These are phyloP conservation scores for Nibea albiflora DNA, from an alignment of 2,113 vertebrate genomes.

Conservation along the genomic window DNA sequence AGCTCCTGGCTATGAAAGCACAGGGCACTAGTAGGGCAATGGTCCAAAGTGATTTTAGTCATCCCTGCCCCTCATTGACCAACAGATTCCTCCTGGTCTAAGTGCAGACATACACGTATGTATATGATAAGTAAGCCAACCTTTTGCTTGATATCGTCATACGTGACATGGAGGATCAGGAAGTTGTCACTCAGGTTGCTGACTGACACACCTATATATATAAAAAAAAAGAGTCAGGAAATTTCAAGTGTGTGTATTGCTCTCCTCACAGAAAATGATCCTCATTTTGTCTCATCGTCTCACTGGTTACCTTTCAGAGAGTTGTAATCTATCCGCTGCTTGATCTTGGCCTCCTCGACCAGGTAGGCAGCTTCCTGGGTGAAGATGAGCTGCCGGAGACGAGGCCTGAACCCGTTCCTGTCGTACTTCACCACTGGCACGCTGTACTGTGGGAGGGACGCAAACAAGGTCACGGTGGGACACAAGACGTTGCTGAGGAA, in stretches of 20 bases:
- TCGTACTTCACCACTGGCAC: constrained; percentile 92
- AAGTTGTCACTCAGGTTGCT: constrained; percentile 92
- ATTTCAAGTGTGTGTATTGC: neutral
- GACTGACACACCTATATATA: constrained; percentile 90
- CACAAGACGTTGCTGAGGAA: neutral
- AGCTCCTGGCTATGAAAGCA: neutral
- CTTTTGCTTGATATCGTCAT: constrained; percentile 90
- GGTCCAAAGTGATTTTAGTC: neutral
- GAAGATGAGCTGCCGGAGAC: constrained; percentile 89
- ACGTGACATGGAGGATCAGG: constrained; percentile 89
- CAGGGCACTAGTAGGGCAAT: neutral
- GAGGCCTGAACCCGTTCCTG: constrained; percentile 91
- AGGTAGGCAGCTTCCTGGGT: constrained; percentile 87
- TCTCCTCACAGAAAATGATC: neutral
- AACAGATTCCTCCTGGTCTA: neutral
- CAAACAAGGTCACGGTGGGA: constrained; percentile 16
- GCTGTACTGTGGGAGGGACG: constrained; percentile 85
- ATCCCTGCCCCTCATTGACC: neutral
- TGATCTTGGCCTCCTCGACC: constrained; percentile 91
- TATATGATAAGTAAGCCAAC: constrained; percentile 69
- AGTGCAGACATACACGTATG: neutral
- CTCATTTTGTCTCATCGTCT: neutral
- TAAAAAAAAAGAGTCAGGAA: constrained; percentile 12
- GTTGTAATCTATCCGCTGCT: constrained; percentile 90
- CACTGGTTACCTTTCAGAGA: constrained; percentile 86